Base-by-base conservation (phyloP, 1,140 invertebrate species). In the Sycophaga agraensis region DNA sequence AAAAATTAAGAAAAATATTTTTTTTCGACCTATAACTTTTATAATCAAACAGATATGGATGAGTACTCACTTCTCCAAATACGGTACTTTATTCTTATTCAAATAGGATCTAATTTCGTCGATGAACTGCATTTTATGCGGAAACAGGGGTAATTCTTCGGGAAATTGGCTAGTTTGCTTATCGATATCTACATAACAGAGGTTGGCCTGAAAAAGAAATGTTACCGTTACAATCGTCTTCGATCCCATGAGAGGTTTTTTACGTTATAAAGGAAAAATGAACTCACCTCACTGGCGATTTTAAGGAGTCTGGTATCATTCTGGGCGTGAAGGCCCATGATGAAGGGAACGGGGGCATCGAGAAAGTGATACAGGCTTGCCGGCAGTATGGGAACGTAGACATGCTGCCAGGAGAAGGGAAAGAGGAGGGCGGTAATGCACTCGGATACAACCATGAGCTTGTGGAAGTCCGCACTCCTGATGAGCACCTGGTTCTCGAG, bases 361-460 rank as follows among this genome's bases (percentile, higher is more conserved):
- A 99, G 84, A 82, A 99, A 99, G 74, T 98, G 95, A 68, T 94
- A 89, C 45, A 99, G 83, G 16, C 94, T 94, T 19, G 94, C 90
- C 2, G 97, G 97, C 64, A 99, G 82, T 71, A 99, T 99, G 5
- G 98, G 98, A 22, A 99, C 97, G 81, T 99, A 99, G 0, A 99
- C 96, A 78, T 99, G 96, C 54, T 96, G 94, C 97, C 98, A 99
- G 6, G 88, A 83, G 75, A 99, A 99, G 0, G 98, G 97, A 75
- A 97, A 94, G 4, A 98, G 79, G 21, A 99, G 82, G 0, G 91
- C 84, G 26, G 89, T 92, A 46, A 99, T 88, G 68, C 93, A 92
- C 81, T 99, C 98, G 14, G 96, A 93, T 2, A 99, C 94, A 43
- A 97, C 82, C 96, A 99, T 99, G 63, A 99, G 82, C 71, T 91